Percentiles rank a stretch among this genome's conserved stretches.
These are phyloP conservation scores for Hydrolagus affinis DNA, from an alignment of 2,113 vertebrate species.

Conservation along the genomic window DNA sequence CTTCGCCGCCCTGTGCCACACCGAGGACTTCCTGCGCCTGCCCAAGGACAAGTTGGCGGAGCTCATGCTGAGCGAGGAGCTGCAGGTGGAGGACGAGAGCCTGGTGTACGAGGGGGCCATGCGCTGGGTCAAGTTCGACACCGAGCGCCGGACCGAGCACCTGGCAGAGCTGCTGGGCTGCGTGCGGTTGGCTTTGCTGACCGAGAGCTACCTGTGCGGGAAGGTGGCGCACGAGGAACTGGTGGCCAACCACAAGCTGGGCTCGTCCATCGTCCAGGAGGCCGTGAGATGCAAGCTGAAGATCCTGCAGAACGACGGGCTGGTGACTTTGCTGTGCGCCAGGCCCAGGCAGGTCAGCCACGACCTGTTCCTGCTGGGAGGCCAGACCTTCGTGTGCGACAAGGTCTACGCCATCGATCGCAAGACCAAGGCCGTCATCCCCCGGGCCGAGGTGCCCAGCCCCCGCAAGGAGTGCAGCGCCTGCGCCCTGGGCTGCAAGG, in stretches of 20 bases:
- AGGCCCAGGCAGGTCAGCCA: conserved; percentile 69
- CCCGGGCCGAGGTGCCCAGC: conserved; percentile 70
- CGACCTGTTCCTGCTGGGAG: conserved; percentile 66
- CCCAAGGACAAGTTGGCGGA: conserved; percentile 66
- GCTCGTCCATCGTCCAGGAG: conserved; percentile 66
- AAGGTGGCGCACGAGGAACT: conserved; percentile 62
- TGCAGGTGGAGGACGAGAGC: conserved; percentile 71
- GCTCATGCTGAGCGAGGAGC: conserved; percentile 68
- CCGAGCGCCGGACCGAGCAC: conserved; percentile 50
- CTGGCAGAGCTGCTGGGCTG: conserved; percentile 63
- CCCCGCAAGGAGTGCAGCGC: conserved; percentile 73
- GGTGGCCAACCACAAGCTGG: conserved; percentile 64
- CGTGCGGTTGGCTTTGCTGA: conserved; percentile 64
- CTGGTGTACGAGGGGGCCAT: conserved; percentile 70
- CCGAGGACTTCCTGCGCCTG: conserved; percentile 66
- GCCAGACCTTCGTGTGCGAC: conserved; percentile 73
- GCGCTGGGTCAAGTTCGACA: conserved; percentile 67
- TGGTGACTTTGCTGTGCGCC: conserved; percentile 68
- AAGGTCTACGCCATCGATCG: conserved; percentile 73
- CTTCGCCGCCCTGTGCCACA: conserved; percentile 59
- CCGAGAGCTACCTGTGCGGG: conserved; percentile 61
- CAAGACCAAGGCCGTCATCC: conserved; percentile 69
- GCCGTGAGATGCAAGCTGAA: conserved; percentile 68
- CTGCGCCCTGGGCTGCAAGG: conserved; percentile 72
- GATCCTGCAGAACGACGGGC: conserved; percentile 71